Evolutionary conservation across 2,797 vertebrate species (phyloP), one percentile per base, ranked within the genome.

Genomic region (Cryptoprocta ferox): DNA sequence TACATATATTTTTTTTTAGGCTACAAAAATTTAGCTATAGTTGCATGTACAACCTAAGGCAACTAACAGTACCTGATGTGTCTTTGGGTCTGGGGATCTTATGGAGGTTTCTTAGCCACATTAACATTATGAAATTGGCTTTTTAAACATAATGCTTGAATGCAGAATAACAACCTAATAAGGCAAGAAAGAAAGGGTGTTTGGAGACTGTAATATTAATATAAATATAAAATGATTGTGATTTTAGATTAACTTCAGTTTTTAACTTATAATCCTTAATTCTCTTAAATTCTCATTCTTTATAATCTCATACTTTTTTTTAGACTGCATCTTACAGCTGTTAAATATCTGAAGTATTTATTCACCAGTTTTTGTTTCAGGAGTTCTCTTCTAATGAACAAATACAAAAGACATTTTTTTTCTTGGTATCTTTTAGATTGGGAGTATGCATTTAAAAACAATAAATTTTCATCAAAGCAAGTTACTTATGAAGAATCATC

Each of bases 391-490:
- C 81, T 39, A 90, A 88, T 87, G 45, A 78, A 93, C 83, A 92
- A 86, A 56, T 82, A 83, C 45, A 93, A 90, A 76, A 82, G 26
- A 56, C 2, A 28, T 65, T 82, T 97, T 18, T 97, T 88, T 97
- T 87, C 28, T 96, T 96, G 32, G 0, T 96, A 3, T 97, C 76
- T 93, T 97, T 92, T 79, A 98, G 98, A 88, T 88, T 93, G 96
- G 97, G 32, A 96, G 14, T 65, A 84, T 85, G 8, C 88, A n/a
- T 71, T 97, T 81, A 89, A 83, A 93, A 86, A 50, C 66, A 84
- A 32, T 63, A 87, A 90, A 39, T 93, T 68, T 94, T 81, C 96
- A 92, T 97, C 95, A 95, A 94, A 92, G 87, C 95, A 79, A 94
- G 91, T 65, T 81, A 88, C 70, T 73, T 91, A 65, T 91, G 94